Evolutionary conservation across 2,888 invertebrate species (phyloP).

Genomic region (Dyspetes luteomarginatus): DNA sequence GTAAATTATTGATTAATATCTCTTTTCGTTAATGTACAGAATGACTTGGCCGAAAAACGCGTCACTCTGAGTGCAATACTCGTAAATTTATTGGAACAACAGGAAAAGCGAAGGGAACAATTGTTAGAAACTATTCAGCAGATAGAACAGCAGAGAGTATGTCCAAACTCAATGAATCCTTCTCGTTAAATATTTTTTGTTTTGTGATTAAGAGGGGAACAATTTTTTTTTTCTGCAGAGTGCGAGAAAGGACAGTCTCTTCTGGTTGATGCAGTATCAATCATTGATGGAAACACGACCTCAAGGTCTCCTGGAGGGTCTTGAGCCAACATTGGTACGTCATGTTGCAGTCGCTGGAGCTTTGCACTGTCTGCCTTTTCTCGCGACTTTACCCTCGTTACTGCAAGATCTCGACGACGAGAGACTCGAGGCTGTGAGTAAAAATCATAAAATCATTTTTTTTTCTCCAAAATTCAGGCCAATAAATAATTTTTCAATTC

Average conservation of each 20-base stretch:
- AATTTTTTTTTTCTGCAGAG: slow-evolving; percentile 61
- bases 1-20: slow-evolving; percentile 36
- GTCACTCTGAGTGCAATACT: slow-evolving; percentile 88
- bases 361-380: slow-evolving; percentile 90
- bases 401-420: slow-evolving; percentile 85
- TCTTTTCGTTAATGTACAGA: slow-evolving; percentile 78
- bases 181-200: slow-evolving; percentile 16
- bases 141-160: slow-evolving; percentile 87
- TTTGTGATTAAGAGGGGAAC: neutral
- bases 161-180: slow-evolving; percentile 62
- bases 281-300: slow-evolving; percentile 91
- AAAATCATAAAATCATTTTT: too few species aligned
- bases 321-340: slow-evolving; percentile 89
- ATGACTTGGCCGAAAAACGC: slow-evolving; percentile 89
- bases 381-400: slow-evolving; percentile 84
- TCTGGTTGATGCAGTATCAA: slow-evolving; percentile 93
- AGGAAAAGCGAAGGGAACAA: slow-evolving; percentile 87
- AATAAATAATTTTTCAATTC: neutral
- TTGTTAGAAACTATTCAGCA: slow-evolving; percentile 88
- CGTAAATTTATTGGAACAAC: slow-evolving; percentile 88
- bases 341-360: slow-evolving; percentile 89
- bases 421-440: slow-evolving; percentile 84
- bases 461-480: too few species aligned
- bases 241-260: slow-evolving; percentile 82
- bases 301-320: slow-evolving; percentile 86